A percentile compares a stretch with the other conserved stretches of the same genome.
Conservation (phyloP, 2,797 vertebrate genomes). For the Mormyrops boulengeri region DNA sequence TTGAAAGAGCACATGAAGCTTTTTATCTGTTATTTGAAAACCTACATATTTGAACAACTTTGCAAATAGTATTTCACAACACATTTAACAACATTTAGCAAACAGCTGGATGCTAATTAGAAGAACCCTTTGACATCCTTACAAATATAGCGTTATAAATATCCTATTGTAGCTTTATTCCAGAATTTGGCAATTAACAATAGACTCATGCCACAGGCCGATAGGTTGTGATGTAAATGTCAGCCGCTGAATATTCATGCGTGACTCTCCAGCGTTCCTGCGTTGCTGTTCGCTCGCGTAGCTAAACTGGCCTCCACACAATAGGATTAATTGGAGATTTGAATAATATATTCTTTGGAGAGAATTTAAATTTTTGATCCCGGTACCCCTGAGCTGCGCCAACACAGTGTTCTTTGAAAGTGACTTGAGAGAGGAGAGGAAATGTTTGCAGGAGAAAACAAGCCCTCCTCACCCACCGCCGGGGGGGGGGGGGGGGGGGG, state of each 20-base stretch:
- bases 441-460: neutral
- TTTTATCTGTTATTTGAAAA: neutral
- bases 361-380: conserved; percentile 35
- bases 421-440: neutral
- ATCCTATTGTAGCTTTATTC: neutral
- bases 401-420: conserved; percentile 9
- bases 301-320: conserved; percentile 19
- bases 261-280: neutral
- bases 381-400: conserved; percentile 24
- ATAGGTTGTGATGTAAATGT: conserved; percentile 42
- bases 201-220: conserved; percentile 1
- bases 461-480: neutral
- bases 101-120: conserved; percentile 17
- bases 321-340: conserved; percentile 44
- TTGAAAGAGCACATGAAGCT: neutral
- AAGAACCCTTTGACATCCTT: conserved; percentile 5
- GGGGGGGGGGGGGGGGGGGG: too few species aligned
- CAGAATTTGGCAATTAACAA: conserved; percentile 3
- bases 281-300: neutral
- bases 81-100: neutral
- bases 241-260: conserved; percentile 65
- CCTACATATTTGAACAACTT: neutral
- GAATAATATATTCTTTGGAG: conserved; percentile 40
- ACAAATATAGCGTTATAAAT: neutral
- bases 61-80: neutral